Evolutionary conservation across 2,888 invertebrate species (phyloP).

Genomic region (Melinopterus prodromus): DNA sequence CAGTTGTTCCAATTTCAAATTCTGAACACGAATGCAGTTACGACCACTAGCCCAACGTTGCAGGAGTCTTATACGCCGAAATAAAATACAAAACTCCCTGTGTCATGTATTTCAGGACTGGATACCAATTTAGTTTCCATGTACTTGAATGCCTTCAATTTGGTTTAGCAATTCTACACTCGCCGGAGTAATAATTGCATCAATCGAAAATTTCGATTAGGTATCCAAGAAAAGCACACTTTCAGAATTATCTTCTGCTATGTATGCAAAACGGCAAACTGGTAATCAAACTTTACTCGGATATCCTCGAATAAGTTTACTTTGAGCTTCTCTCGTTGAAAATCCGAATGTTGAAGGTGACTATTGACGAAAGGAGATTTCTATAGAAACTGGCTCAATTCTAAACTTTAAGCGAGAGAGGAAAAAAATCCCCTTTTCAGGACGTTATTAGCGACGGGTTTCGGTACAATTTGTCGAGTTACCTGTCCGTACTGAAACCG

Average conservation of each 20-base stretch:
- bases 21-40: too few relatives aligned
- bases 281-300: neutral
- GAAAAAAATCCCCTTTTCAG: neutral
- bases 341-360: neutral
- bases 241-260: neutral
- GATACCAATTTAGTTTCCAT: too few relatives aligned
- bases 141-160: too few relatives aligned
- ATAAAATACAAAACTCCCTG: too few relatives aligned
- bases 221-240: neutral
- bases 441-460: neutral
- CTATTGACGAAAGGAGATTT: neutral
- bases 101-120: too few relatives aligned
- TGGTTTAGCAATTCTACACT: too few relatives aligned
- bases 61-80: too few relatives aligned
- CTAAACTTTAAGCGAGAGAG: neutral
- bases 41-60: too few relatives aligned
- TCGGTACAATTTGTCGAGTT: neutral
- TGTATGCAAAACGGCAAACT: neutral
- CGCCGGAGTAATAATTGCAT: too few relatives aligned
- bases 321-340: neutral
- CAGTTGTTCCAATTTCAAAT: too few relatives aligned
- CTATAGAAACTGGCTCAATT: neutral
- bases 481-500: neutral
- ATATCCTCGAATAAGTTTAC: neutral
- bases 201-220: neutral